Conservation (phyloP, 2,113 vertebrate species). For the Vulpes lagopus region DNA sequence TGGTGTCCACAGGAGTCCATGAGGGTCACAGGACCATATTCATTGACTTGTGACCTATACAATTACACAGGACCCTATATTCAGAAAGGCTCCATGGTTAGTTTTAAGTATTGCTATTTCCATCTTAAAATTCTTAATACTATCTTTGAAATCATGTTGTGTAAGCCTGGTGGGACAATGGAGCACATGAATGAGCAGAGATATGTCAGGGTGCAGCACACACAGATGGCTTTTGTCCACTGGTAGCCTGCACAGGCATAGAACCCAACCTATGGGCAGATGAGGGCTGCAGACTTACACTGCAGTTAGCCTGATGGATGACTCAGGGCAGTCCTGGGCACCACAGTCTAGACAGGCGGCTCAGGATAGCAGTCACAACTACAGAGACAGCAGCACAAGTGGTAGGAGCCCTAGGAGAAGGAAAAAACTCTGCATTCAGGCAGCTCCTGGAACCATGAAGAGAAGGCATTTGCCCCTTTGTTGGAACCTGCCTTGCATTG, state of each 20-base stretch:
- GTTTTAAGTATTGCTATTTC: not conserved
- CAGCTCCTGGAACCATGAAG: not conserved
- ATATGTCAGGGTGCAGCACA: not conserved
- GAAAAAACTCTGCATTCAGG: not conserved
- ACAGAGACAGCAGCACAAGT: not conserved
- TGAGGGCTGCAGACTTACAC: no score
- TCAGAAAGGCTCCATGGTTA: not conserved
- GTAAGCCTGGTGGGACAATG: not conserved
- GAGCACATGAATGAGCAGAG: not conserved
- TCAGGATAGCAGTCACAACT: not conserved
- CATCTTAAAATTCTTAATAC: not conserved
- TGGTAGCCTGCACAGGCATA: fast-evolving
- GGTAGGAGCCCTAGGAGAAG: not conserved
- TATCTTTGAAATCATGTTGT: not conserved
- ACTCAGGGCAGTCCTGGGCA: not conserved
- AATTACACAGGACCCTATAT: not conserved
- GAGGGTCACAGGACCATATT: not conserved
- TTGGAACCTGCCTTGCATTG: not conserved
- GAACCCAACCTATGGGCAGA: not conserved
- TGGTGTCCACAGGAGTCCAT: fast-evolving
- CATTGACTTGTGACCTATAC: not conserved
- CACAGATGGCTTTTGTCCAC: not conserved
- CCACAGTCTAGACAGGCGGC: not conserved
- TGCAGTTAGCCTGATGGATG: not conserved
- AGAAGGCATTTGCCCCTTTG: not conserved